phyloP scores from a whole-genome alignment of 2,797 vertebrate species.

The Sorex maritimensis region DNA sequence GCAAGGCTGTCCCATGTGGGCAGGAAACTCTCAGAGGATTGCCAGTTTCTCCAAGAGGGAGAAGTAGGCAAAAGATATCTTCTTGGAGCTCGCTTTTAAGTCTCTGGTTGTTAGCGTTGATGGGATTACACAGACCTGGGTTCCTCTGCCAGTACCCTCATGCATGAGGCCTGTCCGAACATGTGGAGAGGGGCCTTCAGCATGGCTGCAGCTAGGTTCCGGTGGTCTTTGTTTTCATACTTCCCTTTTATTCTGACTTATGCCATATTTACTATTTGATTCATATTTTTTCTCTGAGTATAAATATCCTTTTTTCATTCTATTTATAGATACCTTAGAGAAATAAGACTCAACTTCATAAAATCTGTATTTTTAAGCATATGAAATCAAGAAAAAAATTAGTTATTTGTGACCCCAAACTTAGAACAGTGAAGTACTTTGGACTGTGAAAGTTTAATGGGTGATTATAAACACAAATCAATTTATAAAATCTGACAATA shows the following conservation, averaged over 20 bases:
- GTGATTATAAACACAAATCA: conserved; percentile 11
- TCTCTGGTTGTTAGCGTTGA: too few relatives aligned
- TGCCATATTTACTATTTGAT: neutral
- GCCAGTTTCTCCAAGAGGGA: too few relatives aligned
- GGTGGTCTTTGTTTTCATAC: neutral
- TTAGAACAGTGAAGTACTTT: conserved; percentile 3
- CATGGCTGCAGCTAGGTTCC: too few relatives aligned
- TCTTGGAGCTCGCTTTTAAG: too few relatives aligned
- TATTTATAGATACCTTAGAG: neutral
- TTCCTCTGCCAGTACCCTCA: too few relatives aligned
- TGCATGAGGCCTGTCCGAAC: too few relatives aligned
- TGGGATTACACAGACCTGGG: too few relatives aligned
- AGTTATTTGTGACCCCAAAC: neutral
- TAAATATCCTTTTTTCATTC: conserved; percentile 1
- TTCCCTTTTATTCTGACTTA: conserved; percentile 43
- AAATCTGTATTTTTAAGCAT: conserved; percentile 34
- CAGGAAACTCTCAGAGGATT: too few relatives aligned
- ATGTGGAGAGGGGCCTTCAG: too few relatives aligned
- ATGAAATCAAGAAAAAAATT: conserved; percentile 22
- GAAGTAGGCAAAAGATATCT: too few relatives aligned
- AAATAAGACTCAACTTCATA: neutral
- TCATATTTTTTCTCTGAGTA: neutral
- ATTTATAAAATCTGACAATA: neutral
- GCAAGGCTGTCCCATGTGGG: too few relatives aligned
- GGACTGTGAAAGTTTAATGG: too few relatives aligned